Conservation (phyloP, 1,140 invertebrate genomes). For the Ceratina calcarata region DNA sequence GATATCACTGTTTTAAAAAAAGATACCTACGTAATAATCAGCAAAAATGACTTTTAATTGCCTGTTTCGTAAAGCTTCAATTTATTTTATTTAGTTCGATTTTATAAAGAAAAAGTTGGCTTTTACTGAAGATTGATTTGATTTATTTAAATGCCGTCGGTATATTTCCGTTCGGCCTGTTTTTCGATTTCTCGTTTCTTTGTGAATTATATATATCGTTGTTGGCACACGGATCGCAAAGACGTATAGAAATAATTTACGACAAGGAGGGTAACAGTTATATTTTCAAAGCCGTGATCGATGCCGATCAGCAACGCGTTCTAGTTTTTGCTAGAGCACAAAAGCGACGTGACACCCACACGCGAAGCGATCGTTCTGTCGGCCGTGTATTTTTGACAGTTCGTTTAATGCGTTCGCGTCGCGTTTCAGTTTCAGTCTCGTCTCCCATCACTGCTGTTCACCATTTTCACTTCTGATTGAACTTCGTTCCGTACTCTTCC, state of each 20-base stretch:
- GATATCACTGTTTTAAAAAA: no score
- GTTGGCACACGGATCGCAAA: neutral
- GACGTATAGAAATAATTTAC: neutral
- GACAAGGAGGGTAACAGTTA: neutral
- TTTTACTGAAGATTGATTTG: no score
- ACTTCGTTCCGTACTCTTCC: slow-evolving; percentile 13
- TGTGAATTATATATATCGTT: neutral
- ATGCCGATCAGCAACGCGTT: slow-evolving; percentile 15
- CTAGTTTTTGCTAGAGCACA: slow-evolving; percentile 3
- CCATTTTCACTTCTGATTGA: slow-evolving; percentile 29
- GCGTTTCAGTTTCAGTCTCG: slow-evolving; percentile 22
- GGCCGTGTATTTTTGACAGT: slow-evolving; percentile 29
- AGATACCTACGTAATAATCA: no score
- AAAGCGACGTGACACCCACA: slow-evolving; percentile 2
- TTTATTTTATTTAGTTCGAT: no score
- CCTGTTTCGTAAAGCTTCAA: no score
- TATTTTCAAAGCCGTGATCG: slow-evolving; percentile 4
- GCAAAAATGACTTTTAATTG: no score
- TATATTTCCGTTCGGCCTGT: neutral
- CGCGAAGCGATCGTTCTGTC: slow-evolving; percentile 1
- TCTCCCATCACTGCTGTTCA: slow-evolving; percentile 13
- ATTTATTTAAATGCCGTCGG: neutral
- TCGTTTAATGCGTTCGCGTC: slow-evolving; percentile 16
- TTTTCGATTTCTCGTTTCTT: neutral
- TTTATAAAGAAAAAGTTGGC: no score